Evolutionary conservation across 2,113 vertebrate genomes (phyloP).

Genomic region (Psophia crepitans): DNA sequence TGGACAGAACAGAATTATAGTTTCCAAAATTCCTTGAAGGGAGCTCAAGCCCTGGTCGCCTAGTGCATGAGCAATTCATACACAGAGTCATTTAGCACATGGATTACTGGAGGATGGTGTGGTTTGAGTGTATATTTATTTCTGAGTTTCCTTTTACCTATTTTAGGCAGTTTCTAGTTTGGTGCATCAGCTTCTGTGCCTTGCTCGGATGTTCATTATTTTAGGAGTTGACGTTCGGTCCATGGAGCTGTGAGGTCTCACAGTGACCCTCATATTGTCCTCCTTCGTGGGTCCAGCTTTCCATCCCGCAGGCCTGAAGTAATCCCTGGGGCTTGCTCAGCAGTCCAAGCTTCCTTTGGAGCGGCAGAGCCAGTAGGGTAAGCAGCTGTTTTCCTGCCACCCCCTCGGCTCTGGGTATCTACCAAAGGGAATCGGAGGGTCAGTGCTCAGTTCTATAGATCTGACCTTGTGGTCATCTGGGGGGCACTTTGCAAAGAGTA

Average conservation of each 20-base stretch:
- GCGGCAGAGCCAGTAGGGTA: not conserved
- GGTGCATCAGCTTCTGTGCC: not conserved
- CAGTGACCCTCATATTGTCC: not conserved
- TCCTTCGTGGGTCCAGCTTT: not conserved
- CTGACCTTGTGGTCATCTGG: not conserved
- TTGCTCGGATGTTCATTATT: fast-evolving
- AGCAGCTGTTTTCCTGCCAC: not conserved
- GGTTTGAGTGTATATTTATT: not conserved
- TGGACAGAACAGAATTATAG: not conserved
- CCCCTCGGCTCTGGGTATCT: not conserved
- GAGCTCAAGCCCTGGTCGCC: not conserved
- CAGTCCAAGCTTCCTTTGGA: not conserved
- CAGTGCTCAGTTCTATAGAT: not conserved
- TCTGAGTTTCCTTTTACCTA: not conserved
- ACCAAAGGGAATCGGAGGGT: not conserved
- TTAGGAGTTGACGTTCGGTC: not conserved
- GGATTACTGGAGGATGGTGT: not conserved
- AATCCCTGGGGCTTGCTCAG: not conserved
- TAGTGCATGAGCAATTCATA: not conserved
- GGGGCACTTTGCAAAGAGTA: not conserved
- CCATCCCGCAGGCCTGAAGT: not conserved
- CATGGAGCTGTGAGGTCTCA: not conserved
- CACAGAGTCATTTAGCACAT: not conserved
- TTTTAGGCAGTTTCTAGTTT: not conserved
- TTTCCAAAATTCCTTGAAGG: not conserved